Conservation (phyloP, 2,888 invertebrate genomes). For the Harmothoe impar region DNA sequence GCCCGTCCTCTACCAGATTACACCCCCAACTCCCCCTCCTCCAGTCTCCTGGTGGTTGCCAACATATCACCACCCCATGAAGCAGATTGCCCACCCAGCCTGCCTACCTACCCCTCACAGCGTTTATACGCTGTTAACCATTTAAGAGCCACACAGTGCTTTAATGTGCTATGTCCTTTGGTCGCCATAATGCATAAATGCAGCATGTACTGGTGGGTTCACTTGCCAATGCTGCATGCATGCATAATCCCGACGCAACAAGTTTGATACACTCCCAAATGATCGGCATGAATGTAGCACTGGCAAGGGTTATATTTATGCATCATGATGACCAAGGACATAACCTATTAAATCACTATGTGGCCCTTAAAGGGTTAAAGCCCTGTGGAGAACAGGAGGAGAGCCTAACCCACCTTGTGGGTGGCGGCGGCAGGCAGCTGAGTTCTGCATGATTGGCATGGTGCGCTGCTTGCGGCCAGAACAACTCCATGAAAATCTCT, state of each 20-base stretch:
- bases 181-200: too few species aligned
- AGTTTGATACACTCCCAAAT: too few species aligned
- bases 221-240: too few species aligned
- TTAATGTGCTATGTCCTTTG: too few species aligned
- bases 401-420: not conserved
- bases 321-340: too few species aligned
- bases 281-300: too few species aligned
- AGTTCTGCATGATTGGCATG: conserved; percentile 43
- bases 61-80: not conserved
- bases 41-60: not conserved
- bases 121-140: not conserved
- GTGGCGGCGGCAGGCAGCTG: not conserved
- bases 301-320: too few species aligned
- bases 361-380: too few species aligned
- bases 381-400: not conserved
- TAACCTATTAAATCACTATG: too few species aligned
- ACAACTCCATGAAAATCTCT: conserved; percentile 25
- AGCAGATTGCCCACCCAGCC: not conserved
- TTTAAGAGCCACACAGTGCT: too few species aligned
- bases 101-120: not conserved
- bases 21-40: not conserved
- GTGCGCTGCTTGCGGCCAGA: not conserved
- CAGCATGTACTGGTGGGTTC: too few species aligned
- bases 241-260: too few species aligned
- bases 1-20: conserved; percentile 12